Conservation (phyloP, 2,888 invertebrate species). For the Lingula anatina region DNA sequence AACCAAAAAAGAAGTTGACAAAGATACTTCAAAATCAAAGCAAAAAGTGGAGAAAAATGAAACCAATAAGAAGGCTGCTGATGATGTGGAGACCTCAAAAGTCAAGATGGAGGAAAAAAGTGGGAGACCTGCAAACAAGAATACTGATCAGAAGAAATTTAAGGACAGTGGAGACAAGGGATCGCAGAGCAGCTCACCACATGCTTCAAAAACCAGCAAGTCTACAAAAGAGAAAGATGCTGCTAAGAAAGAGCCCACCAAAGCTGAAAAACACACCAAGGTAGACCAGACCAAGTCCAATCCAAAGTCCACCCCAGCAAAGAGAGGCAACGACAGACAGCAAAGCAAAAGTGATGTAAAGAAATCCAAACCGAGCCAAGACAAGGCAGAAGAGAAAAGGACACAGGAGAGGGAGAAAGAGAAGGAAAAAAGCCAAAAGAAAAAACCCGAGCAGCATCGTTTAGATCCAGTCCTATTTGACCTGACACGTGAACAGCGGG, state of each 20-base stretch:
- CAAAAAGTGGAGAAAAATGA: not conserved
- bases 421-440: too few relatives aligned
- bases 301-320: constrained; percentile 1
- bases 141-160: not conserved
- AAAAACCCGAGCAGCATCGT: constrained; percentile 7
- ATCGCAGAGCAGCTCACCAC: not conserved
- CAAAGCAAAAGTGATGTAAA: constrained; percentile 3
- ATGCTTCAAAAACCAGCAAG: not conserved
- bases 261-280: not conserved
- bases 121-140: too few relatives aligned
- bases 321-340: constrained; percentile 1
- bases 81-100: not conserved
- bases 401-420: constrained; percentile 11
- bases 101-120: not conserved
- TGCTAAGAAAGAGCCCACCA: not conserved
- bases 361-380: constrained; percentile 5
- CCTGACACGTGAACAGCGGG: too few relatives aligned
- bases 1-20: constrained; percentile 1
- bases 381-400: constrained; percentile 5
- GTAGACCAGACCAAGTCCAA: not conserved
- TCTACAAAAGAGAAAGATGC: not conserved
- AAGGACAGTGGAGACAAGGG: not conserved
- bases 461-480: constrained; percentile 45
- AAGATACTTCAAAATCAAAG: constrained; percentile 1
- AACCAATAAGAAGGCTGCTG: not conserved